Evolutionary conservation across 2,888 invertebrate species (phyloP), one percentile per base, ranked within the genome.

Genomic region (Papilio elwesi): DNA sequence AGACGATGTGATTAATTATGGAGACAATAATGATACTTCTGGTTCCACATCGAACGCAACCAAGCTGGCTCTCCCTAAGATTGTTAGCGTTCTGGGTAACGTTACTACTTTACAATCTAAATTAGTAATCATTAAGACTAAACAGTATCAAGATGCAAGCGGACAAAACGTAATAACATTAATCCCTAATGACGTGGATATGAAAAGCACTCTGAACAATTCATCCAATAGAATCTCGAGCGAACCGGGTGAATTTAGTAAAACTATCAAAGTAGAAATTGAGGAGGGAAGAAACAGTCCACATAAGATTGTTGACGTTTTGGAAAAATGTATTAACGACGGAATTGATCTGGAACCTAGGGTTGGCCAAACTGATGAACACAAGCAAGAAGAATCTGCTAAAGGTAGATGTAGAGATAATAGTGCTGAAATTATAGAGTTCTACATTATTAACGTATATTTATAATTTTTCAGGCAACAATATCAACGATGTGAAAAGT

Each of bases 21-120:
- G 12, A 26, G 10, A 55, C 15, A 3, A 11, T 53, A 53, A 53
- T 6, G 11, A 53, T 16, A 55, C 16, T 7, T 16, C 15, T 10
- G 16, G 0, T 43, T 9, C 9, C 9, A 53, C 15, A 53, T 11
- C 53, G 11, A 55, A 6, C n/a, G 10, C 7, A 15, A 26, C 26
- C 6, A 53, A 63, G 47, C 12, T 26, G 2, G 16, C 11, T 38
- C n/a, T 77, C 8, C 68, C 78, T 5, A 72, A 63, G 59, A 75
- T 74, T 49, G 74, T 68, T 8, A 72, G 71, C 15, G 70, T 70
- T 36, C 70, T 59, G 70, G 74, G 74, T 1, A 74, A 74, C 11
- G 68, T 70, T 26, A 59, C 52, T 12, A 36, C 68, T 52, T 5
- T 38, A 6, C 70, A 75, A 43, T 51, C 52, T 47, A 26, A 73